Base-by-base conservation (phyloP, 2,113 vertebrate species). In the Mellivora capensis region DNA sequence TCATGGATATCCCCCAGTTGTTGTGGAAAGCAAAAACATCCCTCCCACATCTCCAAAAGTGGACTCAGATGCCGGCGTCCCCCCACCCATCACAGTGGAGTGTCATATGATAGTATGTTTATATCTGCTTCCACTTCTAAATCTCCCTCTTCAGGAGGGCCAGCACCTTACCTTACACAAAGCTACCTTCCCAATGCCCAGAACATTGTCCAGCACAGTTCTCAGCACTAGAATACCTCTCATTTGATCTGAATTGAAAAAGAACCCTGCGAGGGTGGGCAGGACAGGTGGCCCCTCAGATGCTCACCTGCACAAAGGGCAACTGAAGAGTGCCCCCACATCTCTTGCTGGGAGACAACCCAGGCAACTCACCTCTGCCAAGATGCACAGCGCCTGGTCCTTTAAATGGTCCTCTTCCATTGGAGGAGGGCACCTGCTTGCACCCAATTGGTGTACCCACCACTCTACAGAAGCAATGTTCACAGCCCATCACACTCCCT, bases 401-500 rank as follows among this genome's bases (percentile, higher is more conserved):
- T 44, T 21, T 6, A 34, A 27, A 9, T 37, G 37, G 12, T 49
- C 31, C 49, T 57, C 37, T 5, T 11, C 11, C 11, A 7, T 2
- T n/a, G n/a, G n/a, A n/a, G 10, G 13, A 39, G 4, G n/a, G 4
- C 21, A 44, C 10, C 69, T 20, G 11, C 21, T 64, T 6, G 0
- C 29, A 57, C 4, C 77, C 71, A 6, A 9, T 0, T 12, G 10
- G 42, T 1, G 1, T 21, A 3, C 27, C 74, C 7, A 23, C 23
- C 37, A 54, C 39, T n/a, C 49, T 37, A 44, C 34, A 86, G 83
- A 20, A 77, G 37, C 54, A 4, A 6, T 1, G 2, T 8, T 18
- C 37, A 14, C 34, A 37, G 64, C 20, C 11, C 52, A 15, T 76
- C 49, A 37, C 49, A 34, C 20, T 67, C 59, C 59, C 67, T 77